Evolutionary conservation across 2,797 vertebrate species (phyloP), one percentile per base, ranked within the genome.

Genomic region (Cuniculus paca): DNA sequence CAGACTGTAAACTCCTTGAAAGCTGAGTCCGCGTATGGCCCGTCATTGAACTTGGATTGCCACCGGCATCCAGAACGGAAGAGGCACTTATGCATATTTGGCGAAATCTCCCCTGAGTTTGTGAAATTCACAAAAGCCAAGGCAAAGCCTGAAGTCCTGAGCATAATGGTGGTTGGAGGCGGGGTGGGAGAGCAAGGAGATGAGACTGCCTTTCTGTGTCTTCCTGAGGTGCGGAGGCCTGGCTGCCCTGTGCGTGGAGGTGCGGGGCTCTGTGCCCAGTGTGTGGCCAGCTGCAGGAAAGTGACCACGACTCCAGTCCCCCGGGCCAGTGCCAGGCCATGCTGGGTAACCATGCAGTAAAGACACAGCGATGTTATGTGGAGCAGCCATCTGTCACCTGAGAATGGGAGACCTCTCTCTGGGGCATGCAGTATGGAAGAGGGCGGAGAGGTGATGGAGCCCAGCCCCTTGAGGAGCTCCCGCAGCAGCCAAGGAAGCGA

Each of bases 271-370:
- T 24, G 19, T 42, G 6, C 50, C 24, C 7, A 3, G 28, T 10
- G 36, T 5, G 9, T 2, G 17, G 63, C 42, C 79, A 48, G 39
- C 28, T 45, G n/a, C n/a, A 39, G 48, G 68, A 85, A 56, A 78
- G 31, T 0, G 26, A 54, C 39, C 24, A 0, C 0, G 0, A 13
- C 61, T 58, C 75, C 9, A 72, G 88, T 22, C 36, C 42, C 20
- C 54, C 72, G 86, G 60, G 63, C 61, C 61, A 79, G 77, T 11
- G 80, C n/a, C 1, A 3, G 16, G 42, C 17, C 3, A 24, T 52
- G 13, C 16, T 4, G 31, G 36, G 50, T 2, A 48, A 78, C 22
- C 11, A 36, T 45, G 14, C 22, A 26, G 17, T 31, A 48, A 61
- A 72, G 58, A 50, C 28, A 54, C 12, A 26, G 28, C 22, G 8